Evolutionary conservation across 2,113 vertebrate genomes (phyloP), one percentile per base, ranked within the genome.

Genomic region (Alexandromys fortis): DNA sequence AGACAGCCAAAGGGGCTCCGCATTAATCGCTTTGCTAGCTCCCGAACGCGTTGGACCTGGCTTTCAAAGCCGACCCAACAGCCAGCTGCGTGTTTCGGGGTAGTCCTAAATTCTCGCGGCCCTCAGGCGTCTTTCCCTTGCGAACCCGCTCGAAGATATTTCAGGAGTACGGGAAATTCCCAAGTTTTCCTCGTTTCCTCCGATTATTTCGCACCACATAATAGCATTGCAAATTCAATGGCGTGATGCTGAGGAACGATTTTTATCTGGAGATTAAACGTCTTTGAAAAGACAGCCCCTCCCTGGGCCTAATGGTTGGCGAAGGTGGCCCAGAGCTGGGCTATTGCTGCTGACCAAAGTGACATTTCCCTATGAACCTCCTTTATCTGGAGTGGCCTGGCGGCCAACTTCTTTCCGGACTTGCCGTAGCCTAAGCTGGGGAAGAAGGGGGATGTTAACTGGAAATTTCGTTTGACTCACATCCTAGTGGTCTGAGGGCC

Each of bases 111-210:
- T 92, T 91, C 77, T 86, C 7, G 0, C 1, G 58, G 79, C 6
- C 77, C 94, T 30, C 49, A 5, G 70, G 72, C 92, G 19, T 52
- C 70, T 78, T 65, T 90, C 77, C 68, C 47, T 75, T 35, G 72
- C 2, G 89, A 89, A 86, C 83, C 3, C 4, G 72, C 94, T 77
- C 16, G 26, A 67, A 96, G 97, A 96, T 97, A 97, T 98, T 98
- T 98, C 96, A 81, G 97, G 97, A 98, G 90, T 96, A 97, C 97
- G 98, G 98, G 97, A 98, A 97, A 97, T 98, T 97, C 98, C 97
- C 98, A 96, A 97, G 97, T 97, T 97, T 98, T 98, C 97, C 97
- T 97, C 91, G 97, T 95, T 98, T 98, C 98, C 97, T 97, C 94
- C 92, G 97, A 97, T 98, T 98, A 97, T 98, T 97, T 96, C 42